Conservation (phyloP, 53 echinoderm and acorn worm species). For the Stichopus horrens region DNA sequence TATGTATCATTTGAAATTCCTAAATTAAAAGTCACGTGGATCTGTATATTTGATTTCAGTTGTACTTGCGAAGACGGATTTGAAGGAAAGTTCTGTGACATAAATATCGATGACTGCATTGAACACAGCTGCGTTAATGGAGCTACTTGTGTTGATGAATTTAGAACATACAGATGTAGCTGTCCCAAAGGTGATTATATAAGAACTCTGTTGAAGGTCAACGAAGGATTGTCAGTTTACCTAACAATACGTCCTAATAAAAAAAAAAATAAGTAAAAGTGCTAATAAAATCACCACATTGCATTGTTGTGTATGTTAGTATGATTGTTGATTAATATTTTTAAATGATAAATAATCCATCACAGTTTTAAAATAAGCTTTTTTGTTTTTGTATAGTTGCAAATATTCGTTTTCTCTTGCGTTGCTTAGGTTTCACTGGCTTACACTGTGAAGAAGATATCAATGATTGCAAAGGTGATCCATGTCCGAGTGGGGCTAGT, state of each 20-base stretch:
- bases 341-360: too few relatives aligned
- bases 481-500: neutral
- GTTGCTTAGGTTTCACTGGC: neutral
- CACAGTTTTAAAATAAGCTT: too few relatives aligned
- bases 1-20: too few relatives aligned
- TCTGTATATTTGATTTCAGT: constrained; percentile 42
- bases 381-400: too few relatives aligned
- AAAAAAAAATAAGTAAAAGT: too few relatives aligned
- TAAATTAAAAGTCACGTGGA: too few relatives aligned
- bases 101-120: constrained; percentile 70
- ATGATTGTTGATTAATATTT: too few relatives aligned
- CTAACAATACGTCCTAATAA: too few relatives aligned
- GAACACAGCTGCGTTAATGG: constrained; percentile 71
- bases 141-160: constrained; percentile 75
- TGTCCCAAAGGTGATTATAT: constrained; percentile 53
- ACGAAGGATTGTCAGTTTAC: too few relatives aligned
- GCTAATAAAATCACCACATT: too few relatives aligned
- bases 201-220: too few relatives aligned
- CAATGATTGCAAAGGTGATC: neutral
- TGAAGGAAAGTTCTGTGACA: constrained; percentile 68
- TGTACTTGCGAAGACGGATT: constrained; percentile 73
- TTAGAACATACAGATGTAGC: constrained; percentile 74
- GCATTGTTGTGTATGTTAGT: too few relatives aligned
- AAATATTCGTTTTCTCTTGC: neutral
- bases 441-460: neutral